Percentiles rank a stretch among this genome's conserved stretches.
phyloP scores from a whole-genome alignment of 1,140 invertebrate genomes.

The Sitodiplosis mosellana region DNA sequence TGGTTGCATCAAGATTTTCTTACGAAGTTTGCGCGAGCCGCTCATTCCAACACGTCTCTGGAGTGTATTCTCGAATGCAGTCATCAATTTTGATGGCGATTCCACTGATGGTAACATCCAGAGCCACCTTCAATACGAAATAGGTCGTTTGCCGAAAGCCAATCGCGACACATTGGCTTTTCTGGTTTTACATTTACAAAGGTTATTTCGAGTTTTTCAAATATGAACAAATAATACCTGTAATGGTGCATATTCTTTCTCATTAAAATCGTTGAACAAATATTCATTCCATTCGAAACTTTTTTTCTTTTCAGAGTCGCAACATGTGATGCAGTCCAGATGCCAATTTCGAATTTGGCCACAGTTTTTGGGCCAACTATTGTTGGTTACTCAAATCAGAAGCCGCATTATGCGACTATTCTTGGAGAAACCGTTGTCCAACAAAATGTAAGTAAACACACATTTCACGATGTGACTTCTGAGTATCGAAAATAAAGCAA shows the following conservation, averaged over 20 bases:
- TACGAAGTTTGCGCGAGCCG: constrained; percentile 58
- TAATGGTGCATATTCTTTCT: too few relatives aligned
- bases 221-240: too few relatives aligned
- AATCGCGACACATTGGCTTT: constrained; percentile 79
- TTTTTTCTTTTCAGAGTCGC: constrained; percentile 25
- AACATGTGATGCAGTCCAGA: constrained; percentile 49
- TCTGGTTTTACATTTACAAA: constrained; percentile 65
- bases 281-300: neutral
- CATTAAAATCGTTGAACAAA: too few relatives aligned
- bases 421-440: too few relatives aligned
- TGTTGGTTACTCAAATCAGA: too few relatives aligned
- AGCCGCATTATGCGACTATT: too few relatives aligned
- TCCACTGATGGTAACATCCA: constrained; percentile 12
- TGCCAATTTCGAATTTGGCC: constrained; percentile 60
- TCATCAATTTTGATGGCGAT: constrained; percentile 28
- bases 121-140: constrained; percentile 37
- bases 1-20: constrained; percentile 73
- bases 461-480: too few relatives aligned
- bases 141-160: constrained; percentile 56
- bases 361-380: constrained; percentile 72
- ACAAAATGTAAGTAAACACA: too few relatives aligned
- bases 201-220: too few relatives aligned
- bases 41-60: constrained; percentile 54
- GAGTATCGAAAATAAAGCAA: neutral
- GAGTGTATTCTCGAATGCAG: constrained; percentile 56